Evolutionary conservation across 2,113 vertebrate species (phyloP), one percentile per base, ranked within the genome.

Genomic region (Antechinus flavipes): DNA sequence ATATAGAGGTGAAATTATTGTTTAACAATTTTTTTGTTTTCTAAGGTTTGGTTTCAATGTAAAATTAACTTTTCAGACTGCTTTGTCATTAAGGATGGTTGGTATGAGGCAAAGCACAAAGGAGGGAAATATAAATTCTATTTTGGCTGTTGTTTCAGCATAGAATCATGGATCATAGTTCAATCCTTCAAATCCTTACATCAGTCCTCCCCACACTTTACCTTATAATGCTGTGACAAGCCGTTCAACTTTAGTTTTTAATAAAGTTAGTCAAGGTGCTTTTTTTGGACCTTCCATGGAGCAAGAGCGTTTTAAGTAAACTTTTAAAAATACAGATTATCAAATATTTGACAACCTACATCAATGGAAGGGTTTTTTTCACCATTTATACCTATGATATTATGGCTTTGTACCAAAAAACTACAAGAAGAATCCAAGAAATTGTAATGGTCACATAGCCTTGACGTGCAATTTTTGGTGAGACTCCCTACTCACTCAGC

Each of bases 1-100:
- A 46, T 96, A 96, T 94, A 97, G 97, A 98, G 95, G 95, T 98
- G 96, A 98, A 98, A 94, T 96, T 97, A 52, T 0, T 0, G 25
- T 93, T 95, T 94, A 68, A 93, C 9, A 27, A 22, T 95, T 95
- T 54, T 90, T 30, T 76, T 91, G 61, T 91, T 97, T 97, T 46
- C 84, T n/a, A 54, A 96, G 68, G 89, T 91, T 94, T 54, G 50
- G 90, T 94, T 56, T 0, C 27, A 42, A 91, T 95, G 95, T 96
- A 91, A 93, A 52, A 52, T 52, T 52, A 52, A 56, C 58, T 95
- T 97, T 96, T 98, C 46, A 53, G 55, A 95, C 93, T 16, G 0
- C 0, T 26, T 94, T 97, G 89, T 25, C 68, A 30, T 96, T 93
- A 92, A 89, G 8, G 76, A 26, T 56, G 47, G 76, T 23, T 56